phyloP scores from a whole-genome alignment of 2,797 vertebrate species.

The Chloroceryle amazona region DNA sequence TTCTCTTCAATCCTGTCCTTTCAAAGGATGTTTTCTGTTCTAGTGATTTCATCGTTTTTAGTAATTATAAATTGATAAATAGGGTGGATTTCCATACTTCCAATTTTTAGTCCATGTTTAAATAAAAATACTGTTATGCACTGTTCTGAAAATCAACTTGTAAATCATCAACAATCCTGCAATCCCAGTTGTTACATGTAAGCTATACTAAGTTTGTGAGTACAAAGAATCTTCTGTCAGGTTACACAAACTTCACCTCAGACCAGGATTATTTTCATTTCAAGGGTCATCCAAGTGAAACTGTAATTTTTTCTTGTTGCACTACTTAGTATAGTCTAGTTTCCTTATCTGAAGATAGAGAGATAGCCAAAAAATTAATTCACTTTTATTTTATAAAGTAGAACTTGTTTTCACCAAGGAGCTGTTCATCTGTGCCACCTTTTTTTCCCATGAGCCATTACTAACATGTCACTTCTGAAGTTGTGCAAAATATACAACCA shows the following conservation, averaged over 20 bases:
- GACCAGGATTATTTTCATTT: not conserved
- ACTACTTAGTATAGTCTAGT: not conserved
- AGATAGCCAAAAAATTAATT: not conserved
- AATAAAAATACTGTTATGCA: not conserved
- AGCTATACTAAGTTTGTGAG: not conserved
- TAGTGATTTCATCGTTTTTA: conserved; percentile 10
- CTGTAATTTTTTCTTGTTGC: not conserved
- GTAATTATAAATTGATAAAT: conserved; percentile 11
- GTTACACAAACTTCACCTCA: not conserved
- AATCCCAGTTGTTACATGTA: not conserved
- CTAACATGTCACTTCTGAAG: not conserved
- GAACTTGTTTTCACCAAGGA: not conserved
- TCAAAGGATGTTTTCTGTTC: not conserved
- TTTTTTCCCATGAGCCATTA: not conserved
- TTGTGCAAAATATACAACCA: not conserved
- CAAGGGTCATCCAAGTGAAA: not conserved
- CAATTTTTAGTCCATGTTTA: not conserved
- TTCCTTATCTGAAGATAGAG: not conserved
- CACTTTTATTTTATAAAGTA: not conserved
- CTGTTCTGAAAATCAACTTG: not conserved
- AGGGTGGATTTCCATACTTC: not conserved
- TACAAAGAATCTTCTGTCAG: not conserved
- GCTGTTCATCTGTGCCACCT: not conserved
- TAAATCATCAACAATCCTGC: not conserved
- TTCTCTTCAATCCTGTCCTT: not conserved